Evolutionary conservation across 1,140 invertebrate genomes (phyloP), one percentile per base, ranked within the genome.

Genomic region (Aethina tumida): DNA sequence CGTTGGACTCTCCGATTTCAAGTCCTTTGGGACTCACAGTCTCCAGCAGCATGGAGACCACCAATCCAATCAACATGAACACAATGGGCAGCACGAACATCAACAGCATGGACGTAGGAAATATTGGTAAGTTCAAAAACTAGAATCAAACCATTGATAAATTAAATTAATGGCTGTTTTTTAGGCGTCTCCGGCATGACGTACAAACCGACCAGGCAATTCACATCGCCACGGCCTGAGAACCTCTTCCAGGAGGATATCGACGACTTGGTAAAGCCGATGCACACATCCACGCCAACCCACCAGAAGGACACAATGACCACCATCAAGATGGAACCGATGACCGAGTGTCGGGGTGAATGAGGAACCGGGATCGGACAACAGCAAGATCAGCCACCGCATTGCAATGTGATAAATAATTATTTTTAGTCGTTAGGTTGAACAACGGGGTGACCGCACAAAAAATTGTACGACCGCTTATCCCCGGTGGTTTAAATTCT

Each of bases 171-270:
- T n/a, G n/a, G n/a, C n/a, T n/a, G n/a, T n/a, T n/a, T 64, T 3
- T 5, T 24, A 18, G 71, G 72, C 16, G 69, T 74, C 29, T 73
- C 71, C 39, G 73, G 73, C n/a, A 74, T 79, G 71, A 67, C 74
- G 25, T 80, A 78, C 55, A 79, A 79, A 49, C 68, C 74, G 0
- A 66, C 71, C 10, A 64, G 67, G 39, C 67, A 65, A 41, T 67
- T 63, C 39, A 62, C 71, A 22, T 75, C 75, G 36, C 73, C 76
- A 5, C 57, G 73, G 1, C 74, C 74, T 5, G 73, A 75, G 46
- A 74, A 68, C 41, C 68, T 79, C 35, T 63, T 63, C 49, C 72
- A 74, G 46, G 71, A 74, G 48, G 73, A 75, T 38, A 73, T 75
- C 34, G 67, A 71, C 41, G 71, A 74, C 26, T 55, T 74, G 36